phyloP scores from a whole-genome alignment of 2,113 vertebrate genomes.

The Pachyramphus minor region DNA sequence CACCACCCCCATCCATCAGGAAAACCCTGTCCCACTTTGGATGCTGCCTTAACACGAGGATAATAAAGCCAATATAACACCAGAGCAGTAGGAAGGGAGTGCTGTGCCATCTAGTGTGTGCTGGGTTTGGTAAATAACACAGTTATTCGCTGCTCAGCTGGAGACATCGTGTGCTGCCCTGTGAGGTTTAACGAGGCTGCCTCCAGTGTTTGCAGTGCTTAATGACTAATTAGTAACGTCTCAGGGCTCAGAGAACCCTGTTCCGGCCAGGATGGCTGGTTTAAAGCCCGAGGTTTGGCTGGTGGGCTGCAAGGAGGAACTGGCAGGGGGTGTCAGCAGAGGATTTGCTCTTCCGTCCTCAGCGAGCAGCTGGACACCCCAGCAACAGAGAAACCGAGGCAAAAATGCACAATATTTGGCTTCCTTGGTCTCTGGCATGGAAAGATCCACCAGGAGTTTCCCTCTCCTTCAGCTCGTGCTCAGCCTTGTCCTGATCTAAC shows the following conservation, averaged over 20 bases:
- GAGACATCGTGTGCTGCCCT: rapidly evolving
- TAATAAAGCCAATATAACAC: rapidly evolving
- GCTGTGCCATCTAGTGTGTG: conserved; percentile 27
- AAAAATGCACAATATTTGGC: rapidly evolving
- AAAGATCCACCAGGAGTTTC: background rate
- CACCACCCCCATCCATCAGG: rapidly evolving
- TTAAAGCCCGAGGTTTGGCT: background rate
- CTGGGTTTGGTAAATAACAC: background rate
- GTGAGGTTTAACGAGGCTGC: rapidly evolving
- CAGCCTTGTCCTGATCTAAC: background rate
- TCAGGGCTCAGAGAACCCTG: background rate
- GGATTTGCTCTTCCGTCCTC: background rate
- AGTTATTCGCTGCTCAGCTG: rapidly evolving
- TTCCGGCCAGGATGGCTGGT: rapidly evolving
- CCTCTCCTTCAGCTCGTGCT: rapidly evolving
- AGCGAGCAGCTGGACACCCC: background rate
- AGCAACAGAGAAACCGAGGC: background rate
- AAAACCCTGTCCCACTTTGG: rapidly evolving
- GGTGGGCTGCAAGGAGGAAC: background rate
- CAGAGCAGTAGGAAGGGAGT: background rate
- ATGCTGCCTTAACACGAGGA: rapidly evolving
- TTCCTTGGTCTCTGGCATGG: background rate
- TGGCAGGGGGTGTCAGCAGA: rapidly evolving
- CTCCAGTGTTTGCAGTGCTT: background rate
- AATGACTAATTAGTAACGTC: background rate